These are phyloP conservation scores for Blomia tropicalis DNA, from an alignment of 2,888 invertebrate genomes.

Conservation along the genomic window DNA sequence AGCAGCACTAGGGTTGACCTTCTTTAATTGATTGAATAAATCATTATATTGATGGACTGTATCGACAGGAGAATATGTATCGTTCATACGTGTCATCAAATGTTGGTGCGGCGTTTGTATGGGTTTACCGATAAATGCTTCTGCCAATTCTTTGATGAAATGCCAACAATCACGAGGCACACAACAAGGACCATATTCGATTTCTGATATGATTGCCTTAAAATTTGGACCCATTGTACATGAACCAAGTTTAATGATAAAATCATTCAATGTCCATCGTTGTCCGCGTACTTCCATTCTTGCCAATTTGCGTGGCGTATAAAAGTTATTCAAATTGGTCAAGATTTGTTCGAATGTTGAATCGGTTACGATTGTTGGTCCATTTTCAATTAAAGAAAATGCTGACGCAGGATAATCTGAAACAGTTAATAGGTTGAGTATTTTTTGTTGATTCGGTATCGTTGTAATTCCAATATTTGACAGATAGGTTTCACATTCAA, in stretches of 20 bases:
- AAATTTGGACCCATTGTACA: constrained; percentile 82
- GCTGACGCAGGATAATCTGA: constrained; percentile 88
- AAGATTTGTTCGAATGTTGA: constrained; percentile 75
- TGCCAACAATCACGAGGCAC: constrained; percentile 79
- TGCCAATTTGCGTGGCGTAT: constrained; percentile 59
- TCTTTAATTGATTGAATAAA: constrained; percentile 74
- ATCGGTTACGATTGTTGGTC: constrained; percentile 66
- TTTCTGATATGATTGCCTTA: constrained; percentile 80
- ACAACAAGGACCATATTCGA: constrained; percentile 78
- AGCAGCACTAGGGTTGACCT: constrained; percentile 44
- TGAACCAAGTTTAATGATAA: constrained; percentile 77
- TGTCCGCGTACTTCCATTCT: constrained; percentile 61
- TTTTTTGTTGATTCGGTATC: constrained; percentile 39
- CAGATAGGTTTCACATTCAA: constrained; percentile 82
- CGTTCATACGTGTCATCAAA: constrained; percentile 47
- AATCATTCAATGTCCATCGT: constrained; percentile 52
- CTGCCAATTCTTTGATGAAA: constrained; percentile 72
- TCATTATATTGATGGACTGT: constrained; percentile 86
- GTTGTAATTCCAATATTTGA: constrained; percentile 31
- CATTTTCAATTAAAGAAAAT: constrained; percentile 68
- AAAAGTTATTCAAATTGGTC: constrained; percentile 70
- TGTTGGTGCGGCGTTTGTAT: constrained; percentile 56
- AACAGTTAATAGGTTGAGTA: constrained; percentile 82
- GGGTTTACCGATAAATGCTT: constrained; percentile 52
- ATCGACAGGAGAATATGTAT: constrained; percentile 72